phyloP scores from a whole-genome alignment of 2,797 vertebrate genomes.

The Forpus xanthops region DNA sequence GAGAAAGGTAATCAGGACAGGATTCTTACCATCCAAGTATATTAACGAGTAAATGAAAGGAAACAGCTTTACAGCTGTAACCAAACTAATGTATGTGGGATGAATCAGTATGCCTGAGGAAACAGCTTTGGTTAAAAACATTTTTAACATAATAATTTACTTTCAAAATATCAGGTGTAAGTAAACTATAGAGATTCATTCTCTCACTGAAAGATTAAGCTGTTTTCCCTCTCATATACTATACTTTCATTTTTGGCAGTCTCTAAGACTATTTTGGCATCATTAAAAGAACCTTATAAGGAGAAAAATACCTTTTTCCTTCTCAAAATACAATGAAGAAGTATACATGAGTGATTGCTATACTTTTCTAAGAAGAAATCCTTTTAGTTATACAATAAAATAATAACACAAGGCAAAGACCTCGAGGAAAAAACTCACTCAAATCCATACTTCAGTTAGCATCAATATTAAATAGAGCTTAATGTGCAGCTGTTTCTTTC shows the following conservation, averaged over 20 bases:
- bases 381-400: background rate
- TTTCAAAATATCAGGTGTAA: background rate
- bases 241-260: background rate
- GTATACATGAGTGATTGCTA: background rate
- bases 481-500: slow-evolving; percentile 71
- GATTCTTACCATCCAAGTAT: background rate
- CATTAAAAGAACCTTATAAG: background rate
- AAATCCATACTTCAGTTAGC: slow-evolving; percentile 60
- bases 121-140: background rate
- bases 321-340: background rate
- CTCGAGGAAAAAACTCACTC: slow-evolving; percentile 26
- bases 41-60: background rate
- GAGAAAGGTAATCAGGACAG: background rate
- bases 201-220: background rate
- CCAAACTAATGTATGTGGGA: background rate
- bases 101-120: background rate
- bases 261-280: background rate
- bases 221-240: background rate
- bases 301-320: background rate
- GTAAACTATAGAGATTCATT: background rate
- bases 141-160: background rate
- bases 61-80: background rate
- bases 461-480: slow-evolving; percentile 61
- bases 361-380: background rate
- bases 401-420: slow-evolving; percentile 25